These are phyloP conservation scores for Drosophila testacea DNA, from an alignment of 2,888 invertebrate species.

Conservation along the genomic window DNA sequence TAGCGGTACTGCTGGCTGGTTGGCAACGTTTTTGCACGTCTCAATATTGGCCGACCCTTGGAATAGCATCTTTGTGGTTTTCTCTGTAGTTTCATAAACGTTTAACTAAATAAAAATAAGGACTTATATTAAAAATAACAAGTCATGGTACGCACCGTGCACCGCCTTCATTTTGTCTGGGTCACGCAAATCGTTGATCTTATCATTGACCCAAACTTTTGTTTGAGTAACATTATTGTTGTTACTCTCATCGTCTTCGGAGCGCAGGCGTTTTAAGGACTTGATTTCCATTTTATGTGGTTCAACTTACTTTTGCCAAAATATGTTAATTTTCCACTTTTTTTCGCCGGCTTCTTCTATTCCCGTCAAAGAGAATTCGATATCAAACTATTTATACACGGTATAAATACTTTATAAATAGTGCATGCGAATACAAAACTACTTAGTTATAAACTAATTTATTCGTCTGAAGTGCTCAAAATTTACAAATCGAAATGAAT, in stretches of 20 bases:
- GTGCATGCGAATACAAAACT: constrained; percentile 14
- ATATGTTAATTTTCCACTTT: neutral
- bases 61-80: constrained; percentile 72
- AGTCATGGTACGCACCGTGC: constrained; percentile 60
- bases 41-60: constrained; percentile 57
- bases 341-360: neutral
- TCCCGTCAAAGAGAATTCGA: neutral
- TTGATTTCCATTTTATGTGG: constrained; percentile 37
- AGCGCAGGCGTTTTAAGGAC: constrained; percentile 56
- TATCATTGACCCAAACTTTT: constrained; percentile 74
- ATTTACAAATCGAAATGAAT: constrained; percentile 50
- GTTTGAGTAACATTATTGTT: constrained; percentile 65
- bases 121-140: neutral
- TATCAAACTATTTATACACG: neutral
- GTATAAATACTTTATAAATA: neutral
- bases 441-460: constrained; percentile 28
- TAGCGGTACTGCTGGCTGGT: neutral
- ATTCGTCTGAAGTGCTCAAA: constrained; percentile 35
- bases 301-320: neutral
- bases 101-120: neutral
- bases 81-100: constrained; percentile 50
- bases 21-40: constrained; percentile 6
- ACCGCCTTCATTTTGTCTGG: constrained; percentile 73
- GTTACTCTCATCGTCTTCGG: constrained; percentile 61
- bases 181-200: constrained; percentile 61